Evolutionary conservation across 2,113 vertebrate genomes (phyloP).

Genomic region (Hemicordylus capensis): DNA sequence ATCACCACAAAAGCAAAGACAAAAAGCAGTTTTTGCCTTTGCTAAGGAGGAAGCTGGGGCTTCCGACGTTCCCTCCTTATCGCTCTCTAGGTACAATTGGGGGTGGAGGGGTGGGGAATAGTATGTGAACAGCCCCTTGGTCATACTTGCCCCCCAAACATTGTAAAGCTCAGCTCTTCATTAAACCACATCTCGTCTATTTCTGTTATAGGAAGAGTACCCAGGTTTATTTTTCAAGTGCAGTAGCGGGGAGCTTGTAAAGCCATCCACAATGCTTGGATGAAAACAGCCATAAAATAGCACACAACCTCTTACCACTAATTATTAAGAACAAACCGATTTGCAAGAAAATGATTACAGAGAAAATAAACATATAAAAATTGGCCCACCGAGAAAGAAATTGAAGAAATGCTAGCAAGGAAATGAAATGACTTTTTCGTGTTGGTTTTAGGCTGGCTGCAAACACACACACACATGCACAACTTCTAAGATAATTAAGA

Average conservation of each 20-base stretch:
- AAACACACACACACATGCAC: background rate
- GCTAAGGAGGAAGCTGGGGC: too few species aligned
- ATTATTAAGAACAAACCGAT: conserved; percentile 45
- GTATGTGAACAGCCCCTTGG: background rate
- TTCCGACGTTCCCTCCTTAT: too few species aligned
- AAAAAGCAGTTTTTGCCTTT: too few species aligned
- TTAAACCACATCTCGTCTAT: background rate
- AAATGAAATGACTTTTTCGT: background rate
- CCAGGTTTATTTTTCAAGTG: too few species aligned
- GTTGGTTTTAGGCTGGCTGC: conserved; percentile 35
- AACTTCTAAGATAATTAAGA: background rate
- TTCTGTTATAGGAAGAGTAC: too few species aligned
- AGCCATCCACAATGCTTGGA: conserved; percentile 38
- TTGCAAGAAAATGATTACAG: background rate
- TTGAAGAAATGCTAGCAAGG: fast-evolving
- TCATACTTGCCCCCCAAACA: background rate
- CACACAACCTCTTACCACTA: conserved; percentile 15
- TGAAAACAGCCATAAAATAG: conserved; percentile 23
- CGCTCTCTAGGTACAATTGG: background rate
- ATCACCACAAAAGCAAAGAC: too few species aligned
- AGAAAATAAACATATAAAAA: background rate
- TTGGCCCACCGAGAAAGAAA: background rate
- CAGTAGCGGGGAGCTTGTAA: conserved; percentile 49
- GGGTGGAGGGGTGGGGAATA: background rate
- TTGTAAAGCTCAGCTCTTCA: background rate